phyloP scores from a whole-genome alignment of 2,113 vertebrate species.

The Phalacrocorax carbo region DNA sequence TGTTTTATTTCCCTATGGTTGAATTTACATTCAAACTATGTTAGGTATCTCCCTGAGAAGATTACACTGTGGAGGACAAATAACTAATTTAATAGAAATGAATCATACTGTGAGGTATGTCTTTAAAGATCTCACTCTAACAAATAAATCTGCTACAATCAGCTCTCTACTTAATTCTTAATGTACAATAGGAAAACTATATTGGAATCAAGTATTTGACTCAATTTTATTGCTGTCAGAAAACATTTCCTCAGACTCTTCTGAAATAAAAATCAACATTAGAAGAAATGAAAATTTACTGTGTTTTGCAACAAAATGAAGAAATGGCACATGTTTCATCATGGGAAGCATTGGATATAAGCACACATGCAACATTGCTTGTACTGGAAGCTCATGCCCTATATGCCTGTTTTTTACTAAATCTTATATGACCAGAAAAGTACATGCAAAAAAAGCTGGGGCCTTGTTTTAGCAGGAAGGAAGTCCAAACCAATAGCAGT shows the following conservation, averaged over 20 bases:
- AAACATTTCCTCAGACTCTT: not conserved
- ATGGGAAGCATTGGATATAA: not conserved
- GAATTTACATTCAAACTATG: conserved; percentile 15
- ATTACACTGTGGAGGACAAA: conserved; percentile 11
- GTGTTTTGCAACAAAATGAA: not conserved
- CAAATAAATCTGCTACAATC: conserved; percentile 8
- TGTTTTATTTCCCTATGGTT: not conserved
- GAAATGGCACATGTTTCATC: not conserved
- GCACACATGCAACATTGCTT: not conserved
- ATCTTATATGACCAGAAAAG: not conserved
- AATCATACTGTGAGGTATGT: not conserved
- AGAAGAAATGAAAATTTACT: not conserved
- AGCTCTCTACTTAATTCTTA: conserved; percentile 17
- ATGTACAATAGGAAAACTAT: not conserved
- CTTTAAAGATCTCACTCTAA: not conserved
- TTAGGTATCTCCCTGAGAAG: not conserved
- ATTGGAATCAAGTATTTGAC: not conserved
- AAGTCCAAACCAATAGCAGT: not conserved
- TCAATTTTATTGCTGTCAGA: not conserved
- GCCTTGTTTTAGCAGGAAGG: not conserved
- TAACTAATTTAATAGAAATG: conserved; percentile 34
- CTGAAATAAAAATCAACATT: not conserved
- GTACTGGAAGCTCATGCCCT: not conserved
- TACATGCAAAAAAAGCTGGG: not conserved
- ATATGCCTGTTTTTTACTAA: not conserved